These are phyloP conservation scores for Leptinotarsa tumamoca DNA, from an alignment of 2,888 invertebrate genomes.

Conservation along the genomic window DNA sequence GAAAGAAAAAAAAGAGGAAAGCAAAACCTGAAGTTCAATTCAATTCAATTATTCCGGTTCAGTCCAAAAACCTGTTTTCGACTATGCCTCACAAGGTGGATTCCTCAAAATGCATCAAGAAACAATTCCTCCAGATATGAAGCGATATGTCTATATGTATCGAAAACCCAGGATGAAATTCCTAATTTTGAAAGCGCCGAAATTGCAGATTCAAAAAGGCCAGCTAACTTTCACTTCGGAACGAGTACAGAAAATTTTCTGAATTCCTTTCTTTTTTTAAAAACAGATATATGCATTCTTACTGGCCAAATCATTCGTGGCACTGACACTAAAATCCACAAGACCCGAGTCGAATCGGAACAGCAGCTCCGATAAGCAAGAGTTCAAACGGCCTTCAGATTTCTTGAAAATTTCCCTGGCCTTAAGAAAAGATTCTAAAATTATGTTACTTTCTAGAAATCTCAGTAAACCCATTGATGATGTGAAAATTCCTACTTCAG, in stretches of 20 bases:
- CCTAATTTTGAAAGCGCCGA: too few relatives aligned
- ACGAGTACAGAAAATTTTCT: too few relatives aligned
- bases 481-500: slow-evolving; percentile 63
- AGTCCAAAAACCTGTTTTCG: slow-evolving; percentile 42
- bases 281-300: slow-evolving; percentile 52
- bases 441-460: not conserved
- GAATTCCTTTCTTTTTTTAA: too few relatives aligned
- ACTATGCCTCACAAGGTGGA: too few relatives aligned
- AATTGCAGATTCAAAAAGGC: too few relatives aligned
- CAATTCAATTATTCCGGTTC: slow-evolving; percentile 55
- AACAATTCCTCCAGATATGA: too few relatives aligned
- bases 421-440: too few relatives aligned
- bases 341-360: not conserved
- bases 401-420: slow-evolving; percentile 68
- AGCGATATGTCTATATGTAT: too few relatives aligned
- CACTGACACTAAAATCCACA: too few relatives aligned
- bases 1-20: slow-evolving; percentile 51
- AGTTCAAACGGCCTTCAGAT: slow-evolving; percentile 70
- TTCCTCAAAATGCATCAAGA: too few relatives aligned
- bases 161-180: too few relatives aligned
- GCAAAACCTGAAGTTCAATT: slow-evolving; percentile 43
- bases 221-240: too few relatives aligned
- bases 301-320: slow-evolving; percentile 65
- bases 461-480: slow-evolving; percentile 50
- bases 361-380: not conserved